These are phyloP conservation scores for Torymus auratus DNA, from an alignment of 2,888 invertebrate genomes.

Conservation along the genomic window DNA sequence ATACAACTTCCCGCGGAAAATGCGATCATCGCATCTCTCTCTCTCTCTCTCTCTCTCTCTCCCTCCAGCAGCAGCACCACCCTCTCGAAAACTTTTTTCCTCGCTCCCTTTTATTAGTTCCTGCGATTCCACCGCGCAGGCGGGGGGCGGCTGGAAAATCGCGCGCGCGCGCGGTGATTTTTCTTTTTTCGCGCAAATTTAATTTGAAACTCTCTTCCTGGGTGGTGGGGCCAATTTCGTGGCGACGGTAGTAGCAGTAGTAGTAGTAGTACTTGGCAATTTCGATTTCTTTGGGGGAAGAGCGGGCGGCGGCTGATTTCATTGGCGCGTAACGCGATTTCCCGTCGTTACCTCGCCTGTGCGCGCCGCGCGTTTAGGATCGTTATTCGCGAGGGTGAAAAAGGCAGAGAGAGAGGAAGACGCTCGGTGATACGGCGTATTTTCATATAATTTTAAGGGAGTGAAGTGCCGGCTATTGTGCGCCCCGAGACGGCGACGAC, in stretches of 20 bases:
- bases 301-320: constrained; percentile 22
- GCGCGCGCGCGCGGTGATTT: constrained; percentile 22
- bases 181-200: constrained; percentile 47
- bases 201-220: constrained; percentile 22
- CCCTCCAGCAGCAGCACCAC: background rate
- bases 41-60: background rate
- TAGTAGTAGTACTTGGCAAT: background rate
- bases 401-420: background rate
- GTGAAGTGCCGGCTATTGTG: background rate
- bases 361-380: constrained; percentile 22
- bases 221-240: constrained; percentile 15
- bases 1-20: too few species aligned
- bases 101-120: constrained; percentile 14
- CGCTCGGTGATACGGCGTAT: constrained; percentile 26
- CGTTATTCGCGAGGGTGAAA: background rate
- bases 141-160: background rate
- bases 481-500: too few species aligned
- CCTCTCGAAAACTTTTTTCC: too few species aligned
- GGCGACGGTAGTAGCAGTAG: background rate
- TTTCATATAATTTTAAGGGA: constrained; percentile 43
- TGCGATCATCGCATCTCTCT: background rate
- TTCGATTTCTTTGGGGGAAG: background rate
- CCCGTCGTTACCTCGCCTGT: constrained; percentile 20
- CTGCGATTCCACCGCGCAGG: background rate
- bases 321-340: constrained; percentile 41